phyloP scores from a whole-genome alignment of 53 echinoderm and acorn worm genomes.

The Pentamera pediparva region DNA sequence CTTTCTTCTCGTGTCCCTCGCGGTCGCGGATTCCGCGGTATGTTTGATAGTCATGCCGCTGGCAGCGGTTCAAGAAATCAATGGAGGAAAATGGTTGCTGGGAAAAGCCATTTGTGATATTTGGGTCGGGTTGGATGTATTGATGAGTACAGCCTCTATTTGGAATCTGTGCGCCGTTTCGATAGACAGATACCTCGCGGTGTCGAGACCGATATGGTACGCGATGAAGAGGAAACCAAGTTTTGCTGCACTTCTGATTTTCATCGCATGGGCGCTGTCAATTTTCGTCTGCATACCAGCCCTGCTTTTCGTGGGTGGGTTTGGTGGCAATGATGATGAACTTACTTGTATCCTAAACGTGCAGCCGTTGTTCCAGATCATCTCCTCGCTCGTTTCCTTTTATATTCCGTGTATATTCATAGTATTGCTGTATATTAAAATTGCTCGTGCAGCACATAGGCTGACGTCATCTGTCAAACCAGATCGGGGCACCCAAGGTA shows the following conservation, averaged over 20 bases:
- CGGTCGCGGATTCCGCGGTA: slow-evolving; percentile 19
- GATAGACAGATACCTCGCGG: slow-evolving; percentile 82
- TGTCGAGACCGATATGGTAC: slow-evolving; percentile 83
- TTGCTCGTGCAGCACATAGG: slow-evolving; percentile 50
- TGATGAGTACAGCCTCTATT: slow-evolving; percentile 83
- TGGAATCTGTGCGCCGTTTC: slow-evolving; percentile 89
- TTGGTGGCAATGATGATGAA: slow-evolving; percentile 42
- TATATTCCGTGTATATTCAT: slow-evolving; percentile 70
- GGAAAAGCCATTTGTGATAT: slow-evolving; percentile 72
- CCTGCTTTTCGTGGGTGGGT: slow-evolving; percentile 74
- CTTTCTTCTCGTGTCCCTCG: slow-evolving; percentile 12
- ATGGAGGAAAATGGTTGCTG: slow-evolving; percentile 69
- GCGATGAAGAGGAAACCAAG: slow-evolving; percentile 74
- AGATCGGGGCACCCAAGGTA: neutral
- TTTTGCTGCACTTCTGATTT: slow-evolving; percentile 56
- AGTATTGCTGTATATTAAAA: slow-evolving; percentile 62
- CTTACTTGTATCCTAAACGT: slow-evolving; percentile 65
- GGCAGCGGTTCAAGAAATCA: slow-evolving; percentile 28
- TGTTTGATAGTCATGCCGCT: slow-evolving; percentile 29
- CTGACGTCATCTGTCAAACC: slow-evolving; percentile 27
- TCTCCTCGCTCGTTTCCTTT: slow-evolving; percentile 69
- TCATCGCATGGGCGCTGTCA: slow-evolving; percentile 64
- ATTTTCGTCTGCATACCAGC: slow-evolving; percentile 80
- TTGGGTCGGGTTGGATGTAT: slow-evolving; percentile 80
- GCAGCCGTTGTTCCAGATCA: slow-evolving; percentile 61